Evolutionary conservation across 23 tunicate genomes (phyloP).

Genomic region (Botrylloides violaceus): DNA sequence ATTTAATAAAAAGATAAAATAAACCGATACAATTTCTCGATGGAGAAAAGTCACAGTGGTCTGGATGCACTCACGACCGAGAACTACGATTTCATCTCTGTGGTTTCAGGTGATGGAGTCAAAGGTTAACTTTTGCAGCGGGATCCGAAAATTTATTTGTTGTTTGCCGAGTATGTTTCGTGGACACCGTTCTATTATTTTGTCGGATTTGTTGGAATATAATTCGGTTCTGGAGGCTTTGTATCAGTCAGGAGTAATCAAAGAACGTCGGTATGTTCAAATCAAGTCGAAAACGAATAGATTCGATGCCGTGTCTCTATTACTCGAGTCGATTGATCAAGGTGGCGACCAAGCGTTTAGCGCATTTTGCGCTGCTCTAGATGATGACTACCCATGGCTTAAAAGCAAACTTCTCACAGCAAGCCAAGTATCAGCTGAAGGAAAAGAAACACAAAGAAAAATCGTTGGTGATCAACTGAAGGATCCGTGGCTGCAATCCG

Average conservation of each 20-base stretch:
- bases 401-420: slow-evolving; percentile 2
- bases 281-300: slow-evolving; percentile 36
- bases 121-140: too few species aligned
- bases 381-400: slow-evolving; percentile 49
- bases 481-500: neutral
- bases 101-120: too few species aligned
- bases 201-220: slow-evolving; percentile 2
- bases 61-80: too few species aligned
- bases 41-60: too few species aligned
- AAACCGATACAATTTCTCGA: too few species aligned
- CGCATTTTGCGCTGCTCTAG: slow-evolving; percentile 30
- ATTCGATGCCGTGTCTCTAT: slow-evolving; percentile 17
- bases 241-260: slow-evolving; percentile 11
- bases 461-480: neutral
- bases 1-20: too few species aligned
- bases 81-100: too few species aligned
- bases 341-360: slow-evolving; percentile 21
- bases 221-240: slow-evolving; percentile 8
- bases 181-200: slow-evolving; percentile 1
- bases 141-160: too few species aligned
- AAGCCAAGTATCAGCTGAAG: neutral
- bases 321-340: slow-evolving; percentile 28
- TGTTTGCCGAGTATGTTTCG: slow-evolving; percentile 11
- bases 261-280: slow-evolving; percentile 36
- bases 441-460: neutral